A percentile compares a stretch with the other conserved stretches of the same genome.
Conservation (phyloP, 2,113 vertebrate species). For the Cacatua alba region DNA sequence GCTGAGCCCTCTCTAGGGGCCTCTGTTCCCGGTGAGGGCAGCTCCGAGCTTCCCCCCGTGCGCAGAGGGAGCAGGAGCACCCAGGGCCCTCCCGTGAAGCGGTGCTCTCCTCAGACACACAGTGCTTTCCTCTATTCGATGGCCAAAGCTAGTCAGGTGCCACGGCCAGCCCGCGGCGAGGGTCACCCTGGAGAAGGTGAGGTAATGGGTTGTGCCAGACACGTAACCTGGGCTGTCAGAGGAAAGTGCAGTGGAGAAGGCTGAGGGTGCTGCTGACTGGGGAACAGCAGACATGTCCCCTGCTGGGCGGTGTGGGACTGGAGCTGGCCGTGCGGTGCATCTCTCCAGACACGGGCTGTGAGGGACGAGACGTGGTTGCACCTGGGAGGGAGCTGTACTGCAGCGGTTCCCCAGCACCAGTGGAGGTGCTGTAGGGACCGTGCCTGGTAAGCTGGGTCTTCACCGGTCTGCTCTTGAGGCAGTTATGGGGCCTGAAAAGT, state of each 20-base stretch:
- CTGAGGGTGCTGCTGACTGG: not conserved
- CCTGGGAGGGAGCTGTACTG: not conserved
- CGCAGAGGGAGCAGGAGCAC: not conserved
- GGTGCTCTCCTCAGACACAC: not conserved
- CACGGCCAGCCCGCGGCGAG: not conserved
- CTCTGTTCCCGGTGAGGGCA: not conserved
- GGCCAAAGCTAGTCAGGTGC: not conserved
- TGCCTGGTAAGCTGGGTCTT: not conserved
- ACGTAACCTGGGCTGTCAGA: not conserved
- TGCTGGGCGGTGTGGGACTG: not conserved
- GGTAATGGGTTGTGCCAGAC: not conserved
- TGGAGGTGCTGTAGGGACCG: not conserved
- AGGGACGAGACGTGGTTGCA: not conserved
- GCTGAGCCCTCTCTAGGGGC: not conserved
- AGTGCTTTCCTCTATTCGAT: not conserved
- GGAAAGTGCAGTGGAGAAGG: not conserved
- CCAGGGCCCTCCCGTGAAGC: not conserved
- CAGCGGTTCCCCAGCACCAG: not conserved
- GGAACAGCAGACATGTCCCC: not conserved
- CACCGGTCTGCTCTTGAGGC: not conserved
- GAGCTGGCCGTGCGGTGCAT: fast-evolving
- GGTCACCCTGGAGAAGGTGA: not conserved
- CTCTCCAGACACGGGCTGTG: fast-evolving
- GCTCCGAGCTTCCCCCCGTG: not conserved
- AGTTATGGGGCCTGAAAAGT: not conserved